Evolutionary conservation across 92 coral and sea anemone species (phyloP).

Genomic region (Montipora capitata): DNA sequence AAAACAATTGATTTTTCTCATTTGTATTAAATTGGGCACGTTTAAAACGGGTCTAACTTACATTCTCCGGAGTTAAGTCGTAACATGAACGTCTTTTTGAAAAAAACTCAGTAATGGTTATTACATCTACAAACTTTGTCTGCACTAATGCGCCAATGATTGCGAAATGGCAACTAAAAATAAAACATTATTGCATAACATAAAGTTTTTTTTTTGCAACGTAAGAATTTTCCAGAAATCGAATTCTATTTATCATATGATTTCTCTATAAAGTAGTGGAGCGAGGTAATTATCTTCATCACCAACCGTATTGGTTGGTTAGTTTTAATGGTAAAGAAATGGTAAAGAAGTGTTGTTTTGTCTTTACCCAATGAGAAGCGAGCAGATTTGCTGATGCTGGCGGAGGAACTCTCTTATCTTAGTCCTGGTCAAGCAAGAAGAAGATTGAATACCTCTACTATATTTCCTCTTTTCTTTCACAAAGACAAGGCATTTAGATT

Average conservation of each 20-base stretch:
- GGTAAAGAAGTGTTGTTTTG: slow-evolving; percentile 1
- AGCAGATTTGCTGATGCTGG: slow-evolving; percentile 1
- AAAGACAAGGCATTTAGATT: slow-evolving; percentile 68
- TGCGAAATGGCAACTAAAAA: too few species aligned
- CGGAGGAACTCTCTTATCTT: not conserved
- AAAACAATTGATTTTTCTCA: too few species aligned
- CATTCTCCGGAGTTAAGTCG: not conserved
- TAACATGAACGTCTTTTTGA: not conserved
- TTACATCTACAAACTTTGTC: not conserved
- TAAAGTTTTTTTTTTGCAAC: not conserved
- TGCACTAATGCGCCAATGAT: too few species aligned
- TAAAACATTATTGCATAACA: too few species aligned
- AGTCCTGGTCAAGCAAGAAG: slow-evolving; percentile 3
- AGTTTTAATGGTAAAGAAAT: slow-evolving; percentile 6
- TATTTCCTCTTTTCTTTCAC: slow-evolving; percentile 12
- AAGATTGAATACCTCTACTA: slow-evolving; percentile 25
- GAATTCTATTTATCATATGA: not conserved
- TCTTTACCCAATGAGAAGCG: slow-evolving; percentile 6
- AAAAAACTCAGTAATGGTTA: not conserved
- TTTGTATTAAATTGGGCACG: too few species aligned
- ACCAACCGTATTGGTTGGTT: not conserved
- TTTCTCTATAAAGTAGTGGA: not conserved
- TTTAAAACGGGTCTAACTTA: too few species aligned
- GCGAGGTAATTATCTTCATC: slow-evolving; percentile 2
- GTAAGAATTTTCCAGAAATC: not conserved